Conservation (phyloP, 2,113 vertebrate species). For the Tragelaphus buxtoni region DNA sequence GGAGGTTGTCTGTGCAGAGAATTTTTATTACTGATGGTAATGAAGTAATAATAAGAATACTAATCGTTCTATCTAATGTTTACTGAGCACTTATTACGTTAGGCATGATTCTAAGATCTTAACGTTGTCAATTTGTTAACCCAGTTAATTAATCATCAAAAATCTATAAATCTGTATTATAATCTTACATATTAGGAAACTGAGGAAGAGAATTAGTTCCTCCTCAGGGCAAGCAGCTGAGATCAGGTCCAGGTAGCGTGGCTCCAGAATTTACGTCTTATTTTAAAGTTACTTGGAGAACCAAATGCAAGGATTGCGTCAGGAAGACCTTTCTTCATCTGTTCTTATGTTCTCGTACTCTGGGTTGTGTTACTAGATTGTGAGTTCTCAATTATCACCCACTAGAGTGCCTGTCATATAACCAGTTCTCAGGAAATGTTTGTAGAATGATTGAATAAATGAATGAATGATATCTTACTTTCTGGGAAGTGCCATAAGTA, state of each 20-base stretch:
- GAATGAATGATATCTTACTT: constrained; percentile 34
- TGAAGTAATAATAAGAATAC: background rate
- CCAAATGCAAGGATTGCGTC: background rate
- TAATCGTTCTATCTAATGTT: background rate
- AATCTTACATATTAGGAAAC: background rate
- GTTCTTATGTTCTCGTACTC: background rate
- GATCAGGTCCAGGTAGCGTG: background rate
- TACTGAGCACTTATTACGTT: background rate
- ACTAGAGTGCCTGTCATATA: background rate
- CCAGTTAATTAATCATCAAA: background rate
- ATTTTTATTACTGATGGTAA: background rate
- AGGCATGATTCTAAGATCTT: background rate
- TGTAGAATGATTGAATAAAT: constrained; percentile 32
- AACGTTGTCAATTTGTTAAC: background rate
- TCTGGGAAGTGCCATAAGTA: background rate
- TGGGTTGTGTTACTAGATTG: background rate
- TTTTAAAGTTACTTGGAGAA: background rate
- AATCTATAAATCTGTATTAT: background rate
- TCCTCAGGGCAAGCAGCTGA: background rate
- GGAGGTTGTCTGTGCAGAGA: background rate
- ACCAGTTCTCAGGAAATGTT: background rate
- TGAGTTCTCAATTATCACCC: background rate
- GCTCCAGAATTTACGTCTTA: background rate
- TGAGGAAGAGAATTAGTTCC: background rate
- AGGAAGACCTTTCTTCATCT: background rate